Base-by-base conservation (phyloP, 2,113 vertebrate species). In the Talpa occidentalis region DNA sequence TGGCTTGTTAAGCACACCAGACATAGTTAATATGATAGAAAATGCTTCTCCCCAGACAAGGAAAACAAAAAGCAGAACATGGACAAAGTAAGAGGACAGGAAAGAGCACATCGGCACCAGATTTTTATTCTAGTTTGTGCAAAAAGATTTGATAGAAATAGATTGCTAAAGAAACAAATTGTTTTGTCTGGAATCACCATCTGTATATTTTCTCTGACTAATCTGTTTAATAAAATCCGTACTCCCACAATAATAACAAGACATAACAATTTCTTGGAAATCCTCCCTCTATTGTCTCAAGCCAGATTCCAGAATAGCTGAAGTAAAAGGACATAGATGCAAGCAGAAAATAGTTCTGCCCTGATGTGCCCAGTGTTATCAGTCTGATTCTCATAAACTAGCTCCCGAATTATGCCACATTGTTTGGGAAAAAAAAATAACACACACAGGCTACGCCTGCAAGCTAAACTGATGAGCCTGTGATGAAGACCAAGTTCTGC, bases 181-280 rank as follows among this genome's bases (percentile, higher is more conserved):
- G 69, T 74, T 94, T 91, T 83, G 89, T 83, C 86, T 95, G n/a
- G 52, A 93, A 92, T 93, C 89, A 76, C 52, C 0, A 0, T 88
- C 86, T 93, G 83, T 88, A 22, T 96, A 74, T 93, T 94, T 97
- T 92, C 86, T 90, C 95, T 95, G 93, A 97, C 82, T 91, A 90
- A 94, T 91, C 70, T 74, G n/a, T 67, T 93, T 97, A 94, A 97
- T 95, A 72, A 95, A 97, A 88, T 86, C 94, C 91, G 90, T 80
- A 93, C 56, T 91, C 79, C 76, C 73, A 78, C 42, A 95, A 74
- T 94, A 97, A 95, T 42, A 91, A 59, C 40, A 93, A 95, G 96
- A 93, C 88, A 91, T 93, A 97, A 94, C 88, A 93, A 93, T 80
- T 89, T 95, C 91, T 94, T 97, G 96, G 97, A 97, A 95, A 90